Conservation (phyloP, 2,113 vertebrate species). For the Albula goreensis region DNA sequence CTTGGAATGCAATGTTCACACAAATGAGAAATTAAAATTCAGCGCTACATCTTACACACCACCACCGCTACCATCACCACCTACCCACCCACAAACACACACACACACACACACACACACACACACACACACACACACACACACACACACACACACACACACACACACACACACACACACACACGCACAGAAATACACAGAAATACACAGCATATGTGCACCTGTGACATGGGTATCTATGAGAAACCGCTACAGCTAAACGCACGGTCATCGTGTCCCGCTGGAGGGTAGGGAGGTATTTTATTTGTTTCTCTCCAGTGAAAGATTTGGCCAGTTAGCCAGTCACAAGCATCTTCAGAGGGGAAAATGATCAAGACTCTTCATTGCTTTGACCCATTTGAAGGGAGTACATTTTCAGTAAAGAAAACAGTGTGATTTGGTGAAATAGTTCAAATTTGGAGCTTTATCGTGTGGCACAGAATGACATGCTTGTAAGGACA, state of each 20-base stretch:
- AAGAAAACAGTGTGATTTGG: too few species aligned
- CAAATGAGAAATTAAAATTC: slow-evolving; percentile 39
- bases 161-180: background rate
- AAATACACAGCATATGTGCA: slow-evolving; percentile 1
- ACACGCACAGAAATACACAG: background rate
- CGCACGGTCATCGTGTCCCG: too few species aligned
- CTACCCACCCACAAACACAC: slow-evolving; percentile 4
- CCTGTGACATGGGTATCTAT: background rate
- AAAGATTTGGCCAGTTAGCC: too few species aligned
- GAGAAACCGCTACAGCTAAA: background rate
- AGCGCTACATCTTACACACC: slow-evolving; percentile 21
- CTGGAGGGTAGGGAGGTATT: too few species aligned
- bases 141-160: background rate
- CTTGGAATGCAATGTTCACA: slow-evolving; percentile 21
- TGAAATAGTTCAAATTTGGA: too few species aligned
- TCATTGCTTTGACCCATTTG: too few species aligned
- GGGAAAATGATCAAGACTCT: too few species aligned
- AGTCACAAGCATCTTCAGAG: too few species aligned
- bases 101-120: slow-evolving; percentile 11
- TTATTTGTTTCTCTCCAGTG: too few species aligned
- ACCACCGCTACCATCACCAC: slow-evolving; percentile 21
- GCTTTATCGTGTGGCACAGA: too few species aligned
- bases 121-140: background rate
- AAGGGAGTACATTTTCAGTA: too few species aligned
- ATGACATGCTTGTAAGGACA: too few species aligned